Percentiles rank a stretch among this genome's conserved stretches.
These are phyloP conservation scores for Chlamydotis undulata DNA, from an alignment of 2,113 vertebrate species.

Conservation along the genomic window DNA sequence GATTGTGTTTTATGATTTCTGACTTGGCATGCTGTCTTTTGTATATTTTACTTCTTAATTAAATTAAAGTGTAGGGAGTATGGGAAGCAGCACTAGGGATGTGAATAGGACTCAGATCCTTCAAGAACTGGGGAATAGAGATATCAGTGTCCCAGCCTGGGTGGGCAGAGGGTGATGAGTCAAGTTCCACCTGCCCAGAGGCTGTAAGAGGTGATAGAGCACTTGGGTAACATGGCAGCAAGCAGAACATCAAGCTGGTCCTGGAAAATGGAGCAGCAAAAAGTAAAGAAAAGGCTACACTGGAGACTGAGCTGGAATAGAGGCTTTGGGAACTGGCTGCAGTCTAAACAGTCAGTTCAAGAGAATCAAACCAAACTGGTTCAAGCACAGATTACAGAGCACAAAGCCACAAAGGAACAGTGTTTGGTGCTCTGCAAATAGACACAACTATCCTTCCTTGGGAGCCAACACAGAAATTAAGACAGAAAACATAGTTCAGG, in stretches of 20 bases:
- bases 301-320: not conserved
- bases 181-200: not conserved
- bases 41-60: not conserved
- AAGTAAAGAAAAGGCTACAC: not conserved
- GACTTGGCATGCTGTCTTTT: not conserved
- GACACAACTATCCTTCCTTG: not conserved
- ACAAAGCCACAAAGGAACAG: not conserved
- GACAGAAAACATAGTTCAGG: not conserved
- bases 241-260: not conserved
- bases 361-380: not conserved
- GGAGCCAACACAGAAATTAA: not conserved
- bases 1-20: not conserved
- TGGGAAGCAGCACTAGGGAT: not conserved
- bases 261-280: not conserved
- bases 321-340: not conserved
- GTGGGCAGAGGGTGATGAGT: not conserved
- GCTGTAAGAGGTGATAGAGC: not conserved
- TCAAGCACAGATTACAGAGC: not conserved
- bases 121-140: not conserved
- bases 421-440: not conserved
- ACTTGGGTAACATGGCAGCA: not conserved
- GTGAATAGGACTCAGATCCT: not conserved
- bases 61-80: not conserved
- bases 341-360: not conserved
- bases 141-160: not conserved